These are phyloP conservation scores for Melolontha melolontha DNA, from an alignment of 2,888 invertebrate species.

Conservation along the genomic window DNA sequence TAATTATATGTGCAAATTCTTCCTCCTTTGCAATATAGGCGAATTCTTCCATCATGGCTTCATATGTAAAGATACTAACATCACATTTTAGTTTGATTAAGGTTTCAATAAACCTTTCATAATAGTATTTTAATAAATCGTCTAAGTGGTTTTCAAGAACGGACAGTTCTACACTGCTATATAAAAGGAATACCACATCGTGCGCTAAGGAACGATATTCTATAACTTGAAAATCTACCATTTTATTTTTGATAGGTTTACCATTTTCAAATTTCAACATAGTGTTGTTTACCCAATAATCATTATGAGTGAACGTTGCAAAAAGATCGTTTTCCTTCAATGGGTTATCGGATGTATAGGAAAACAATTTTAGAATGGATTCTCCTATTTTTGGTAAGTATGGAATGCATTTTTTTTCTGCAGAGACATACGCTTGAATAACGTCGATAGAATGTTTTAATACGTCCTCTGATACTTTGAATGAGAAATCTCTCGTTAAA, in stretches of 20 bases:
- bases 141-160: conserved; percentile 63
- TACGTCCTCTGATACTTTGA: conserved; percentile 5
- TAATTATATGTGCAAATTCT: too few species aligned
- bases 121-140: conserved; percentile 66
- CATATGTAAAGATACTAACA: conserved; percentile 59
- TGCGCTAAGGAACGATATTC: conserved; percentile 66
- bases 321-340: conserved; percentile 62
- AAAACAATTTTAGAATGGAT: conserved; percentile 23
- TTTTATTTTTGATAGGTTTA: conserved; percentile 59
- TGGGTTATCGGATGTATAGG: conserved; percentile 49
- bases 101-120: conserved; percentile 53
- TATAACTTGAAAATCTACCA: conserved; percentile 71
- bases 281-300: conserved; percentile 72
- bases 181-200: conserved; percentile 69
- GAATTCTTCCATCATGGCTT: conserved; percentile 62
- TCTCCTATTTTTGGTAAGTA: conserved; percentile 39
- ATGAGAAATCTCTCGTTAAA: conserved; percentile 48
- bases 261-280: conserved; percentile 64
- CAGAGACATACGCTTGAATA: conserved; percentile 1
- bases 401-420: conserved; percentile 12
- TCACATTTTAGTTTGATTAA: conserved; percentile 57
- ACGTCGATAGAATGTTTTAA: neutral
- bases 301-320: conserved; percentile 68
- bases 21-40: conserved; percentile 55
- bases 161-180: conserved; percentile 64